Conservation (phyloP, 92 coral and sea anemone species). For the Micromussa lordhowensis region DNA sequence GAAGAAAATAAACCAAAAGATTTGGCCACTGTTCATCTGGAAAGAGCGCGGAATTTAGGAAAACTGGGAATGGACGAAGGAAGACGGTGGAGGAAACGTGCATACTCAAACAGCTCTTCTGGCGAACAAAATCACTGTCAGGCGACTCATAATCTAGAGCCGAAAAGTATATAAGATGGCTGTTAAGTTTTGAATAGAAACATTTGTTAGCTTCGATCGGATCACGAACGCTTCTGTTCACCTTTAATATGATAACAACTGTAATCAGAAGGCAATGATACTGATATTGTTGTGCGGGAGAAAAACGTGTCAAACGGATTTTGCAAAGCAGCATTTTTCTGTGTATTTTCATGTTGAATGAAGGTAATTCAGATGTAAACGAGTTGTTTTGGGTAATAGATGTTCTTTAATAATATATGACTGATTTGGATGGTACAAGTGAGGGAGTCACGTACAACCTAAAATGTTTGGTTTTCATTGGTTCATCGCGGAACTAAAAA, state of each 20-base stretch:
- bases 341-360: not conserved
- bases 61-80: conserved; percentile 73
- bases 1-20: conserved; percentile 57
- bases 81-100: conserved; percentile 77
- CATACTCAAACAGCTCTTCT: conserved; percentile 60
- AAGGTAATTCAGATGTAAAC: conserved; percentile 9
- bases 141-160: not conserved
- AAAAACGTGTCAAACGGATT: not conserved
- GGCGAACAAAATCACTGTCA: conserved; percentile 28
- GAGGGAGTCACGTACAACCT: conserved; percentile 12
- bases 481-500: conserved; percentile 10
- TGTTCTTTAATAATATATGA: not conserved
- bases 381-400: not conserved
- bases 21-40: conserved; percentile 84
- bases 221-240: not conserved
- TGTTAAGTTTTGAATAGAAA: too few species aligned
- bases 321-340: not conserved
- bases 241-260: not conserved
- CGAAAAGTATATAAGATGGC: not conserved
- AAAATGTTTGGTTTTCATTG: conserved; percentile 5
- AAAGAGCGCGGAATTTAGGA: conserved; percentile 82
- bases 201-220: not conserved
- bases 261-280: not conserved
- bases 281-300: not conserved
- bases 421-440: not conserved